Percentiles rank a stretch among this genome's conserved stretches.
These are phyloP conservation scores for Zaprionus africanus DNA, from an alignment of 1,140 invertebrate genomes.

Conservation along the genomic window DNA sequence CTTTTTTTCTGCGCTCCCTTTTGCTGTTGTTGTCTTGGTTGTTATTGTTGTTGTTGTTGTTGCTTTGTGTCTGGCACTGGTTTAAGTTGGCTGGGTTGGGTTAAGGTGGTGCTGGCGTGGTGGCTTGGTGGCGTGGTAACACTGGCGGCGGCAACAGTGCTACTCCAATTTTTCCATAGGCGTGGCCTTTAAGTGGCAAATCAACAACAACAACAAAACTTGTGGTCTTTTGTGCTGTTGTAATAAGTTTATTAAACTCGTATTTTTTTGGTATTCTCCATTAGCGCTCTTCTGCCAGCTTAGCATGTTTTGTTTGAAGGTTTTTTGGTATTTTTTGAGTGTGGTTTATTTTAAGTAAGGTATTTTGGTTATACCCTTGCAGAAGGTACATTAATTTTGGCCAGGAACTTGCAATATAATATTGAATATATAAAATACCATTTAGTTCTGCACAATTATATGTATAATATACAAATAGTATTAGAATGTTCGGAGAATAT, in stretches of 20 bases:
- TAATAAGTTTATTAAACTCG: conserved; percentile 41
- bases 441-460: too few relatives aligned
- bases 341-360: too few relatives aligned
- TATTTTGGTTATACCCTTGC: too few relatives aligned
- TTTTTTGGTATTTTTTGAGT: too few relatives aligned
- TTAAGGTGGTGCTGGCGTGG: conserved; percentile 25
- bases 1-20: conserved; percentile 1
- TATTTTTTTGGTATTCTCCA: neutral
- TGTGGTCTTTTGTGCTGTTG: conserved; percentile 37
- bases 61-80: conserved; percentile 46
- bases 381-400: too few relatives aligned
- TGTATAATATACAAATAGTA: too few relatives aligned
- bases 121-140: conserved; percentile 30
- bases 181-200: conserved; percentile 57
- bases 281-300: too few relatives aligned
- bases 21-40: neutral
- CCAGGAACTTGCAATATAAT: too few relatives aligned
- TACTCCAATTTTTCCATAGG: conserved; percentile 47
- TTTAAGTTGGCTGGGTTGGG: conserved; percentile 19
- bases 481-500: too few relatives aligned
- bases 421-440: too few relatives aligned
- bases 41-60: neutral
- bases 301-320: too few relatives aligned
- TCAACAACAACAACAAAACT: conserved; percentile 13
- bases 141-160: conserved; percentile 17